phyloP scores from a whole-genome alignment of 2,113 vertebrate species.

The Tretioscincus oriximinensis region DNA sequence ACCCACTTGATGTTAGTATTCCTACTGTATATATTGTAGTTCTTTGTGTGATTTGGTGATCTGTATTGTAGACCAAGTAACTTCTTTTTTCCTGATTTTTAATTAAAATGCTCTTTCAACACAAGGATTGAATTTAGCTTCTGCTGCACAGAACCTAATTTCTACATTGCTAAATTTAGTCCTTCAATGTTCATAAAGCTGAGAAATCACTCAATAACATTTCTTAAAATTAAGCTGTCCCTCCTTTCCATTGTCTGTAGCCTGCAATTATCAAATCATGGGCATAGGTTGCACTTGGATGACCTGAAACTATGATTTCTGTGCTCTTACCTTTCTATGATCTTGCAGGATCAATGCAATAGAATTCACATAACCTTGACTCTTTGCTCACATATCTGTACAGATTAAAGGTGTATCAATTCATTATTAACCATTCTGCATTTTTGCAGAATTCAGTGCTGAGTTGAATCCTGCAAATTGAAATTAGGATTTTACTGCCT shows the following conservation, averaged over 20 bases:
- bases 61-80: constrained; percentile 50
- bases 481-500: too few species aligned
- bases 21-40: constrained; percentile 55
- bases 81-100: constrained; percentile 58
- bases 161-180: constrained; percentile 60
- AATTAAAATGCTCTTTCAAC: constrained; percentile 38
- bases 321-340: constrained; percentile 30
- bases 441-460: too few species aligned
- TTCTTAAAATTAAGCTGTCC: constrained; percentile 46
- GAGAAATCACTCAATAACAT: constrained; percentile 40
- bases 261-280: constrained; percentile 34
- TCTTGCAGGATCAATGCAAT: constrained; percentile 14
- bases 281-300: constrained; percentile 14
- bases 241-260: constrained; percentile 9
- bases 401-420: not conserved
- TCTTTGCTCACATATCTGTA: constrained; percentile 6
- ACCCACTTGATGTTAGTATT: constrained; percentile 35
- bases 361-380: constrained; percentile 38
- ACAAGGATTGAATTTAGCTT: constrained; percentile 52
- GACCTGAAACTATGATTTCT: constrained; percentile 45
- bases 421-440: too few species aligned
- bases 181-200: constrained; percentile 59
- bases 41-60: constrained; percentile 53
- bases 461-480: too few species aligned
- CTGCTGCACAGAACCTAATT: constrained; percentile 48